These are phyloP conservation scores for Lepidochrysops patricia DNA, from an alignment of 2,888 invertebrate species.

Conservation along the genomic window DNA sequence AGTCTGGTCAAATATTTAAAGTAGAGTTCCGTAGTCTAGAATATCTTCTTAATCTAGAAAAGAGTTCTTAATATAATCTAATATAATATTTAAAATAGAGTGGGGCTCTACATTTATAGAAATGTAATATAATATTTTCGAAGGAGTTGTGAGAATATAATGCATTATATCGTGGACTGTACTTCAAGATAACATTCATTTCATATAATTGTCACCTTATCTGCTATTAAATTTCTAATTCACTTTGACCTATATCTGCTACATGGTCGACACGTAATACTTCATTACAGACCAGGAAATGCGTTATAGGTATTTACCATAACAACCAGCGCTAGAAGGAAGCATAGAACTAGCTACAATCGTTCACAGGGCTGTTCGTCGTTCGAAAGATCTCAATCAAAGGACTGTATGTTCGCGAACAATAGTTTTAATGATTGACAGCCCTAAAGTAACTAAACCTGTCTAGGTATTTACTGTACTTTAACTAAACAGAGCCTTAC, in stretches of 20 bases:
- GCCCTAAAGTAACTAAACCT: constrained; percentile 43
- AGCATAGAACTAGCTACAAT: constrained; percentile 34
- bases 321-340: constrained; percentile 18
- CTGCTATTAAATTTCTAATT: not conserved
- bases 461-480: constrained; percentile 36
- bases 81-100: too few relatives aligned
- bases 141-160: too few relatives aligned
- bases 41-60: too few relatives aligned
- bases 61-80: too few relatives aligned
- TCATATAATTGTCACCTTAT: not conserved
- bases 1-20: too few relatives aligned
- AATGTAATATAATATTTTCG: too few relatives aligned
- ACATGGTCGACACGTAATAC: not conserved
- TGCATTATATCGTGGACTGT: not conserved
- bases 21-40: too few relatives aligned
- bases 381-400: not conserved
- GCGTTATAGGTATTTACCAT: constrained; percentile 7
- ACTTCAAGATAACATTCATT: not conserved
- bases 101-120: too few relatives aligned
- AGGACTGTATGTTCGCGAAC: not conserved
- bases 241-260: constrained; percentile 2
- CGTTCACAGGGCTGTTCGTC: constrained; percentile 35
- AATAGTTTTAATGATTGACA: not conserved
- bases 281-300: not conserved
- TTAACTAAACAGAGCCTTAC: constrained; percentile 35